Evolutionary conservation across 2,888 invertebrate species (phyloP).

Genomic region (Teleogryllus oceanicus): DNA sequence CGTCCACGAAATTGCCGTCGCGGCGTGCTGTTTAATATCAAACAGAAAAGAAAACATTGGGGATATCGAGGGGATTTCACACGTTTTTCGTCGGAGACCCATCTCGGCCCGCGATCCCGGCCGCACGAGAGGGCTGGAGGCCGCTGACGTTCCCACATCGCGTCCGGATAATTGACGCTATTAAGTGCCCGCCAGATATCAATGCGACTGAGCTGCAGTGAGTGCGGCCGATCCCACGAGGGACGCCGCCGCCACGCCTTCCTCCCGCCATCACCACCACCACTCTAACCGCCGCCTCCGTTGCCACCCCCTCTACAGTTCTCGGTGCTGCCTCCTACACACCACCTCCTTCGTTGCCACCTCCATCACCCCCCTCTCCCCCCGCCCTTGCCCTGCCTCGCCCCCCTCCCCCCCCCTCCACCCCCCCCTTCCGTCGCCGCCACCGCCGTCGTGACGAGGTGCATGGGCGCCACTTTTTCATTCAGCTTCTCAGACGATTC

Average conservation of each 20-base stretch:
- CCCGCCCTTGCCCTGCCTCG: no score
- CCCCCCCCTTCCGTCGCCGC: background rate
- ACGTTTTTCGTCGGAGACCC: background rate
- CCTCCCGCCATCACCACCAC: background rate
- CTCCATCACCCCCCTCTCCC: background rate
- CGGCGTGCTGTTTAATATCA: constrained; percentile 1
- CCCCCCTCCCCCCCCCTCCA: no score
- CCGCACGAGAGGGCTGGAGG: background rate
- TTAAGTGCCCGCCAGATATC: constrained; percentile 5
- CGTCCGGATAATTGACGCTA: background rate
- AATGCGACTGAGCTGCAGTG: background rate
- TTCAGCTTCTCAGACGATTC: background rate
- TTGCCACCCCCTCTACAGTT: background rate
- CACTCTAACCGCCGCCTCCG: background rate
- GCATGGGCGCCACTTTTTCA: background rate
- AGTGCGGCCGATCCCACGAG: background rate
- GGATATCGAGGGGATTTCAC: constrained; percentile 12
- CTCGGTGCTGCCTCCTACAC: background rate
- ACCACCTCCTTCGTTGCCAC: no score
- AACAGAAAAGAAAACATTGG: constrained; percentile 5
- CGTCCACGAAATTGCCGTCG: constrained; percentile 9
- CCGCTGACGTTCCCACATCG: background rate
- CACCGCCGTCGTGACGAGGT: background rate
- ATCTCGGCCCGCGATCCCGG: background rate
- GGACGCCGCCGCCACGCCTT: no score